phyloP scores from a whole-genome alignment of 2,113 vertebrate genomes.

The Uria lomvia region DNA sequence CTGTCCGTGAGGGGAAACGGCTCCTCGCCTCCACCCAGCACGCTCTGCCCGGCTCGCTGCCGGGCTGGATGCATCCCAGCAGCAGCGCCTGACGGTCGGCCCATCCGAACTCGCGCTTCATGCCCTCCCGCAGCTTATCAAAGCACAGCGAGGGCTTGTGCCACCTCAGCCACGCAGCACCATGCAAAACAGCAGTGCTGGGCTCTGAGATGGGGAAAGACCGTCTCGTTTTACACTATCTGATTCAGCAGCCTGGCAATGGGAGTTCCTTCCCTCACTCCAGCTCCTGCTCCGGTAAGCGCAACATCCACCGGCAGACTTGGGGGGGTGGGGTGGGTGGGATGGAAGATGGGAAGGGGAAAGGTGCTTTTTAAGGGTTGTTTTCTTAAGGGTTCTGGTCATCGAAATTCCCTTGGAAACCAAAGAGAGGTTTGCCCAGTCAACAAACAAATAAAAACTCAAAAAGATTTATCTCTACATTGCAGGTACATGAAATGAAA shows the following conservation, averaged over 20 bases:
- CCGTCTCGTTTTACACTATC: background rate
- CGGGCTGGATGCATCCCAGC: background rate
- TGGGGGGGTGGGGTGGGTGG: too few species aligned
- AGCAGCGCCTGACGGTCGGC: accelerated
- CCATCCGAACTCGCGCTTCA: background rate
- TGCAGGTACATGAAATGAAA: background rate
- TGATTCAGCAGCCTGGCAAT: background rate
- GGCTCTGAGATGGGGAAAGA: background rate
- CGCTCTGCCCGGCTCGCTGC: accelerated
- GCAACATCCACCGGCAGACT: background rate
- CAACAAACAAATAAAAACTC: background rate
- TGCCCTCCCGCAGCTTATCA: background rate
- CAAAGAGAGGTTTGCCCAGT: background rate
- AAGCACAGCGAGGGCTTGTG: background rate
- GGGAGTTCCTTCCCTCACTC: background rate
- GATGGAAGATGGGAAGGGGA: background rate
- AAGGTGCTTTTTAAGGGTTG: background rate
- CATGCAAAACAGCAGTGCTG: background rate
- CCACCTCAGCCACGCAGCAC: background rate
- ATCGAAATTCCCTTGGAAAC: background rate
- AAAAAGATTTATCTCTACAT: background rate
- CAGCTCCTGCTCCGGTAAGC: background rate
- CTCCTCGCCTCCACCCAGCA: background rate
- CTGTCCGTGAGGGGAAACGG: accelerated
- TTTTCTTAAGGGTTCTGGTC: background rate